Conservation (phyloP, 2,113 vertebrate genomes). For the Calidris pygmaea region DNA sequence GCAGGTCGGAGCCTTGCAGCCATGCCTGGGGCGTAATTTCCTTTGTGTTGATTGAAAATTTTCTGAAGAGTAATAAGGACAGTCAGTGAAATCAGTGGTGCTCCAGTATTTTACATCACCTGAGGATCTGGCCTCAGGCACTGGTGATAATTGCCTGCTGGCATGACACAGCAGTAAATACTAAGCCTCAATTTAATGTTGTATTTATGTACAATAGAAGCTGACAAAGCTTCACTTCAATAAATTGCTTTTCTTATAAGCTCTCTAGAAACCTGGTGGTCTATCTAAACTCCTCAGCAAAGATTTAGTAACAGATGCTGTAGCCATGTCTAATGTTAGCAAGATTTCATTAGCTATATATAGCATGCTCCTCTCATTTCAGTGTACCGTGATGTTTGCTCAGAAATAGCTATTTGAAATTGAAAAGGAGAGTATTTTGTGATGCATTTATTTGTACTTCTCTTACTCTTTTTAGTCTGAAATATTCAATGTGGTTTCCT, state of each 20-base stretch:
- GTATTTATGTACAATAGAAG: background rate
- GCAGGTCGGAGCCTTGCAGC: background rate
- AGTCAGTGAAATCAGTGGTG: background rate
- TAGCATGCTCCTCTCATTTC: background rate
- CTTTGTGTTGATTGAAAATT: background rate
- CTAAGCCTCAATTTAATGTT: background rate
- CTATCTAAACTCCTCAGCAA: background rate
- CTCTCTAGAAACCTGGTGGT: background rate
- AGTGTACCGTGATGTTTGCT: background rate
- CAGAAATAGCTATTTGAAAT: background rate
- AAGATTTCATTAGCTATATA: constrained; percentile 42
- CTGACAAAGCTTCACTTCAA: constrained; percentile 29
- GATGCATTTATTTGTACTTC: constrained; percentile 3
- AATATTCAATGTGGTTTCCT: constrained; percentile 8
- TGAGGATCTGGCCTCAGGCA: background rate
- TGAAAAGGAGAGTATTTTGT: background rate
- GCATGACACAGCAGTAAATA: constrained; percentile 25
- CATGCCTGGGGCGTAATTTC: background rate
- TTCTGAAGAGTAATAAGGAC: background rate
- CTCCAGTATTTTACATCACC: background rate
- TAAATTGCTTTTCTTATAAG: constrained; percentile 5
- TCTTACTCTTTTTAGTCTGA: background rate
- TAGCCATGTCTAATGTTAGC: constrained; percentile 16
- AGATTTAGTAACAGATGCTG: constrained; percentile 56
- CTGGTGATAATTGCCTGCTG: background rate